phyloP scores from a whole-genome alignment of 2,888 invertebrate species.

The Drosophila nigritarsus region DNA sequence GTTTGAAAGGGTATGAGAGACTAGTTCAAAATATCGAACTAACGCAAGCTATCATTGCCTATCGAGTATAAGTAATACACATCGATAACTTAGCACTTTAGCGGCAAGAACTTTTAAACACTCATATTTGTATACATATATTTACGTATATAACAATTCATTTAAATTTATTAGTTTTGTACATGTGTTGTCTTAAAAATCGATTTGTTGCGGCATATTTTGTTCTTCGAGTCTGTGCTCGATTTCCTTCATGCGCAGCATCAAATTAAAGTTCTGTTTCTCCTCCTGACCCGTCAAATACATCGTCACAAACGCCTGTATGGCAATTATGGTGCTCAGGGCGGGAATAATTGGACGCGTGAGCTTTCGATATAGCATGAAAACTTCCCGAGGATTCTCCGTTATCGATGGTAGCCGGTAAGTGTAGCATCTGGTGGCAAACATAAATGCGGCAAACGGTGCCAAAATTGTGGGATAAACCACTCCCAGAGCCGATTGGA shows the following conservation, averaged over 20 bases:
- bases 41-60: not conserved
- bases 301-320: slow-evolving; percentile 87
- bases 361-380: slow-evolving; percentile 86
- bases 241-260: slow-evolving; percentile 75
- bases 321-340: slow-evolving; percentile 85
- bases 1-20: not conserved
- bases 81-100: not conserved
- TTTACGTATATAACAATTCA: slow-evolving; percentile 2
- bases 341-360: slow-evolving; percentile 86
- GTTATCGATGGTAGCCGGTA: slow-evolving; percentile 88
- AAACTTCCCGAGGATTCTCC: slow-evolving; percentile 86
- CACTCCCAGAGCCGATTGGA: slow-evolving; percentile 87
- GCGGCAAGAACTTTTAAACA: slow-evolving; percentile 17
- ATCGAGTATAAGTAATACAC: not conserved
- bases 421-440: slow-evolving; percentile 88
- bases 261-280: slow-evolving; percentile 82
- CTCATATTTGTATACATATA: slow-evolving; percentile 3
- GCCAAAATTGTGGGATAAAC: slow-evolving; percentile 88
- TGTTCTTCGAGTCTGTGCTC: slow-evolving; percentile 73
- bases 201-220: slow-evolving; percentile 44
- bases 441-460: slow-evolving; percentile 87
- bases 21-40: slow-evolving; percentile 2
- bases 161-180: not conserved
- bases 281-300: slow-evolving; percentile 88
- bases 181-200: slow-evolving; percentile 40